phyloP scores from a whole-genome alignment of 2,888 invertebrate species.

The Phalera bucephala region DNA sequence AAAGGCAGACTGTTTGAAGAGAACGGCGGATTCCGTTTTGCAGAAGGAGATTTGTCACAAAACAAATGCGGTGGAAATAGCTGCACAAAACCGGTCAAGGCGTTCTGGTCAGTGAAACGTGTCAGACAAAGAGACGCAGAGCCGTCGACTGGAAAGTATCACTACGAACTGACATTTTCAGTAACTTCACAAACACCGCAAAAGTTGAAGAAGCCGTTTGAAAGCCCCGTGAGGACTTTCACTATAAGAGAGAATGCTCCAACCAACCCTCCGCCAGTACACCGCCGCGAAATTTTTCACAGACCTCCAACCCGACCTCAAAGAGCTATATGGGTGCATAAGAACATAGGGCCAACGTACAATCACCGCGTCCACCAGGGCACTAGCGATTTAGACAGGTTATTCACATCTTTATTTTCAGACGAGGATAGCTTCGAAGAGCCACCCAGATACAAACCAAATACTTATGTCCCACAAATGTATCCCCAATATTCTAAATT shows the following conservation, averaged over 20 bases:
- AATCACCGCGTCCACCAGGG: slow-evolving; percentile 30
- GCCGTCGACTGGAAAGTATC: slow-evolving; percentile 67
- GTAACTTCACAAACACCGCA: slow-evolving; percentile 81
- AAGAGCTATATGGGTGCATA: slow-evolving; percentile 68
- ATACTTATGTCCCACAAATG: slow-evolving; percentile 34
- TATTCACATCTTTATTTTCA: slow-evolving; percentile 68
- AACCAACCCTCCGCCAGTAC: slow-evolving; percentile 34
- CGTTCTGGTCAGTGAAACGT: slow-evolving; percentile 87
- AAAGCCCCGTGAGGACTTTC: slow-evolving; percentile 84
- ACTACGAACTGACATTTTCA: slow-evolving; percentile 87
- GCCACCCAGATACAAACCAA: slow-evolving; percentile 43
- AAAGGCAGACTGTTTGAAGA: slow-evolving; percentile 84
- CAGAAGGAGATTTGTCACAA: slow-evolving; percentile 67
- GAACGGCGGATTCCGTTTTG: slow-evolving; percentile 79
- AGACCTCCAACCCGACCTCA: slow-evolving; percentile 44
- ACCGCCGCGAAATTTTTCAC: slow-evolving; percentile 16
- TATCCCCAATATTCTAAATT: slow-evolving; percentile 53
- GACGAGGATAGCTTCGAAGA: slow-evolving; percentile 56
- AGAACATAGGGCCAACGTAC: slow-evolving; percentile 54
- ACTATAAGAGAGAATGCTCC: slow-evolving; percentile 81
- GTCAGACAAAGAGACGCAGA: slow-evolving; percentile 84
- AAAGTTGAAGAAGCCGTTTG: slow-evolving; percentile 69
- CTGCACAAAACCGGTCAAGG: slow-evolving; percentile 80
- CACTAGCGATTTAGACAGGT: slow-evolving; percentile 52
- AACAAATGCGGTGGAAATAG: slow-evolving; percentile 65